phyloP scores from a whole-genome alignment of 2,888 invertebrate genomes.

The Prenolepis imparis region DNA sequence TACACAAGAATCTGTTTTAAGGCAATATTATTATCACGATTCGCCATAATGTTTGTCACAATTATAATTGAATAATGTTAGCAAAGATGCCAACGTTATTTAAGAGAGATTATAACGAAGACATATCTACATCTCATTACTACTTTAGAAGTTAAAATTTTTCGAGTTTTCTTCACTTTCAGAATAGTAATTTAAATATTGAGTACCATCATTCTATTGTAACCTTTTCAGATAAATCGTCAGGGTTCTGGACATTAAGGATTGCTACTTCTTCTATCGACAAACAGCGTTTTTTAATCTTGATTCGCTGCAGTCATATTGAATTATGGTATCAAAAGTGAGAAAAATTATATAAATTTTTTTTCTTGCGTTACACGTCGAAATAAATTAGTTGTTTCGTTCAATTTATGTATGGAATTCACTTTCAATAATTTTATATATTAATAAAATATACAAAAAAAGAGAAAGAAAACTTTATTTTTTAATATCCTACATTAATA shows the following conservation, averaged over 20 bases:
- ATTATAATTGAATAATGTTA: background rate
- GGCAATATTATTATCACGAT: slow-evolving; percentile 1
- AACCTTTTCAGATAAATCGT: background rate
- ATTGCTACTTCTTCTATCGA: background rate
- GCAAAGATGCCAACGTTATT: background rate
- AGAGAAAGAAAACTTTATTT: background rate
- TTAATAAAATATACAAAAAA: background rate
- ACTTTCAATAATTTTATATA: background rate
- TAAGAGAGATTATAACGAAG: background rate
- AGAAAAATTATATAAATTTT: background rate
- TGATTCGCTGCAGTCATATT: background rate
- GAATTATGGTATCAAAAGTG: background rate
- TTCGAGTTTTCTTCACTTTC: background rate
- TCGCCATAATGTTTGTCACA: background rate
- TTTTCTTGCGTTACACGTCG: background rate
- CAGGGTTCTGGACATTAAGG: background rate
- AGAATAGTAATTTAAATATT: background rate
- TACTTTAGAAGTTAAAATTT: background rate
- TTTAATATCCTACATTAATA: background rate
- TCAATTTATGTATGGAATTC: background rate
- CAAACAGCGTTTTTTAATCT: background rate
- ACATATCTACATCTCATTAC: background rate
- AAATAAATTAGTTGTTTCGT: background rate
- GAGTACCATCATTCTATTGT: background rate
- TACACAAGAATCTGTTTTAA: background rate